Evolutionary conservation across 2,888 invertebrate species (phyloP), one percentile per base, ranked within the genome.

Genomic region (Pheosia tremula): DNA sequence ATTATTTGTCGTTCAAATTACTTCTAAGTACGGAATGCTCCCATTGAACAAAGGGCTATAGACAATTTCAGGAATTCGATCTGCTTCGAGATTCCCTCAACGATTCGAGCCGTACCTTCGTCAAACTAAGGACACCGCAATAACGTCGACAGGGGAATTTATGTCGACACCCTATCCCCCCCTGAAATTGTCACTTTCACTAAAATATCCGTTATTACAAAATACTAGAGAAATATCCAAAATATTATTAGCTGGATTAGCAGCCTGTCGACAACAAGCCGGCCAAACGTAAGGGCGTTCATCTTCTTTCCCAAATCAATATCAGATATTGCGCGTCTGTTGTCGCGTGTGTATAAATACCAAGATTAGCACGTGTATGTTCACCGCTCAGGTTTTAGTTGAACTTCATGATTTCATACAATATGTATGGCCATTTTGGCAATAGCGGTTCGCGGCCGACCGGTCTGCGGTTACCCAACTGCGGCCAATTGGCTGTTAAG

Each of bases 81-180:
- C 80, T 84, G 80, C 79, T 83, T 82, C 75, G 75, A 83, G 87
- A 88, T 85, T 88, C 80, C 83, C 84, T 83, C 78, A 80, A 88
- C 86, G 87, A 86, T 89, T 86, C 83, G 75, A 78, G 69, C 77
- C 74, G 79, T 82, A 91, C 91, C 91, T 90, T 91, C 90, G 90
- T 91, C 91, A 91, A 89, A 88, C 80, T 83, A 82, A 86, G 84
- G 83, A 85, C 83, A 79, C 84, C 86, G 82, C 87, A 90, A 89
- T 90, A 89, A 88, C 81, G 86, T 84, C 78, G 82, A 81, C 86
- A 82, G 82, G 67, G 86, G 88, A 89, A 90, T 90, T 90, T 88
- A 88, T 90, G 89, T 89, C 88, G 83, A 85, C 85, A 67, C 80
- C 83, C 84, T 81, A 82, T 85, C 81, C 82, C 83, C 83, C 80